Percentiles rank a stretch among this genome's conserved stretches.
Conservation (phyloP, 2,888 invertebrate genomes). For the Clistopyga incitator region DNA sequence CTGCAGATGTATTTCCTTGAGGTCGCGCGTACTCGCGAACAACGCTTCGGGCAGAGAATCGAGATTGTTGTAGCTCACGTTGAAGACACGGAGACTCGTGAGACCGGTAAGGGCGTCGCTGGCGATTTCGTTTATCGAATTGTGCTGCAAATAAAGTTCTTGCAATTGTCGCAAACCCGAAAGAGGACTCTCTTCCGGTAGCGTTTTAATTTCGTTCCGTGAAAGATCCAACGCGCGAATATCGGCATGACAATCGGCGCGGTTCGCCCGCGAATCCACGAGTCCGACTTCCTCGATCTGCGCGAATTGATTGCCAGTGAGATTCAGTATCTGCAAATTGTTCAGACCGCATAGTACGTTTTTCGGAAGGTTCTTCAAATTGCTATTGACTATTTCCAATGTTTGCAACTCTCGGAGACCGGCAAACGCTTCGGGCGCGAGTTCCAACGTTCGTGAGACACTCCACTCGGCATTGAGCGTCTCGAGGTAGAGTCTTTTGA, state of each 20-base stretch:
- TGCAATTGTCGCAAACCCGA: slow-evolving; percentile 91
- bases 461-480: slow-evolving; percentile 93
- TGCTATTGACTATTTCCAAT: slow-evolving; percentile 93
- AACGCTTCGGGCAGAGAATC: slow-evolving; percentile 92
- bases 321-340: slow-evolving; percentile 92
- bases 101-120: slow-evolving; percentile 92
- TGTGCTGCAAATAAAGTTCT: slow-evolving; percentile 92
- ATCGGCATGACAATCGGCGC: slow-evolving; percentile 86
- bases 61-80: slow-evolving; percentile 94
- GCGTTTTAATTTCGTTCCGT: slow-evolving; percentile 90
- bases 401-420: slow-evolving; percentile 92
- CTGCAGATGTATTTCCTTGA: slow-evolving; percentile 93
- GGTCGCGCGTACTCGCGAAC: slow-evolving; percentile 92
- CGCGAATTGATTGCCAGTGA: slow-evolving; percentile 93
- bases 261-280: slow-evolving; percentile 82
- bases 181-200: slow-evolving; percentile 91
- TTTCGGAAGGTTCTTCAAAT: slow-evolving; percentile 92
- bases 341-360: slow-evolving; percentile 92
- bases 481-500: slow-evolving; percentile 91
- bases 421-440: slow-evolving; percentile 89
- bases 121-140: slow-evolving; percentile 92
- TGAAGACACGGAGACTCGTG: slow-evolving; percentile 91
- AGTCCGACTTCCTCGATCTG: slow-evolving; percentile 92
- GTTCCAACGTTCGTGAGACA: slow-evolving; percentile 90
- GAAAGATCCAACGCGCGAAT: slow-evolving; percentile 92